Evolutionary conservation across 2,888 invertebrate genomes (phyloP).

Genomic region (Sinohyriopsis cumingii): DNA sequence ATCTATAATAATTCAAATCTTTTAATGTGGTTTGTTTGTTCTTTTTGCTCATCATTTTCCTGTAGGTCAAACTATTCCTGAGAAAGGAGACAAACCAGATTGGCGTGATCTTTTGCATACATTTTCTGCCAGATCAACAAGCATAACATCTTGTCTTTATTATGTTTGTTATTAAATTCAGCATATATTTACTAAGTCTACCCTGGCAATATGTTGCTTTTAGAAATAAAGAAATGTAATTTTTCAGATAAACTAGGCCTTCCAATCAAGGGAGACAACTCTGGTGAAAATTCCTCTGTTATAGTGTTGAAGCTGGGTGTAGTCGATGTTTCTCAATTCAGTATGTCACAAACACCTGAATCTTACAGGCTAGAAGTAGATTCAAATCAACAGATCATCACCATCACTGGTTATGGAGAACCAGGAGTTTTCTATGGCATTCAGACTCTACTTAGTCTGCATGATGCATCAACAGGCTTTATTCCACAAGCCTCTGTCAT

Average conservation of each 20-base stretch:
- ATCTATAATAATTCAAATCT: too few relatives aligned
- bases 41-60: too few relatives aligned
- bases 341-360: too few relatives aligned
- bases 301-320: conserved; percentile 9
- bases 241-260: conserved; percentile 25
- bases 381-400: not conserved
- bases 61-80: too few relatives aligned
- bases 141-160: too few relatives aligned
- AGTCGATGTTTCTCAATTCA: not conserved
- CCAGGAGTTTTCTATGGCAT: conserved; percentile 53
- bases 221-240: not conserved
- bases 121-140: too few relatives aligned
- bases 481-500: conserved; percentile 7
- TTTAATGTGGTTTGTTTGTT: too few relatives aligned
- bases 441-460: conserved; percentile 40
- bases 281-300: not conserved
- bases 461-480: not conserved
- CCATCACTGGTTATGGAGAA: conserved; percentile 30
- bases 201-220: not conserved
- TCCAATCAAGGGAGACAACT: conserved; percentile 3
- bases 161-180: too few relatives aligned
- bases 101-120: too few relatives aligned
- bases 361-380: too few relatives aligned
- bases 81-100: too few relatives aligned
- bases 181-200: too few relatives aligned